phyloP scores from a whole-genome alignment of 2,888 invertebrate genomes.

The Elegia similella region DNA sequence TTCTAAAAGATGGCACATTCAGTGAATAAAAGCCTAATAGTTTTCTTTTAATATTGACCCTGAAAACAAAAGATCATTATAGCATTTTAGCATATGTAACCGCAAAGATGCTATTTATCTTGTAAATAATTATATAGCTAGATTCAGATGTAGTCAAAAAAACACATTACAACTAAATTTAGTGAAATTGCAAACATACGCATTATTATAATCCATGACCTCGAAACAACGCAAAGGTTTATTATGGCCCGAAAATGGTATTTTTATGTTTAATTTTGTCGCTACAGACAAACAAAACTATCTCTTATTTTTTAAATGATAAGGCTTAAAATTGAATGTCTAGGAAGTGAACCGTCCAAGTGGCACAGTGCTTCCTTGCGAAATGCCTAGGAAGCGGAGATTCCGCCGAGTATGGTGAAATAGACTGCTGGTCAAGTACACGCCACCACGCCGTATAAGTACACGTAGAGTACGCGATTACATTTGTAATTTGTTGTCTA shows the following conservation, averaged over 20 bases:
- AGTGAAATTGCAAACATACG: constrained; percentile 28
- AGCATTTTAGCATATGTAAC: too few relatives aligned
- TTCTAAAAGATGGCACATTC: too few relatives aligned
- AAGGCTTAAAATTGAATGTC: constrained; percentile 26
- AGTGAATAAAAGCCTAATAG: too few relatives aligned
- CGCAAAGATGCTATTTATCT: not conserved
- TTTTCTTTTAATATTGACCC: too few relatives aligned
- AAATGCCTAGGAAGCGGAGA: constrained; percentile 50
- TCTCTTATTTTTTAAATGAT: constrained; percentile 20
- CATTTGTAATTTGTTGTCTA: not conserved
- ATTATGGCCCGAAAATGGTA: constrained; percentile 57
- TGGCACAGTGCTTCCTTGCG: constrained; percentile 50
- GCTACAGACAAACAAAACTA: constrained; percentile 19
- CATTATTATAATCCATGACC: constrained; percentile 39
- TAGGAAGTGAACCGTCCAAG: constrained; percentile 32
- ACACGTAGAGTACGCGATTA: not conserved
- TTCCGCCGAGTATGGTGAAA: constrained; percentile 46
- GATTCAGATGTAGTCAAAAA: not conserved
- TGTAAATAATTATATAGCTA: not conserved
- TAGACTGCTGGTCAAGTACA: constrained; percentile 39
- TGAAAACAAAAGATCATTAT: too few relatives aligned
- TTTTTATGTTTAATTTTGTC: constrained; percentile 32
- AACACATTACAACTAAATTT: constrained; percentile 20
- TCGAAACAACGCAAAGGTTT: constrained; percentile 37
- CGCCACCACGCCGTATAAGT: constrained; percentile 17